phyloP scores from a whole-genome alignment of 2,888 invertebrate species.

The Mylabris sibirica region DNA sequence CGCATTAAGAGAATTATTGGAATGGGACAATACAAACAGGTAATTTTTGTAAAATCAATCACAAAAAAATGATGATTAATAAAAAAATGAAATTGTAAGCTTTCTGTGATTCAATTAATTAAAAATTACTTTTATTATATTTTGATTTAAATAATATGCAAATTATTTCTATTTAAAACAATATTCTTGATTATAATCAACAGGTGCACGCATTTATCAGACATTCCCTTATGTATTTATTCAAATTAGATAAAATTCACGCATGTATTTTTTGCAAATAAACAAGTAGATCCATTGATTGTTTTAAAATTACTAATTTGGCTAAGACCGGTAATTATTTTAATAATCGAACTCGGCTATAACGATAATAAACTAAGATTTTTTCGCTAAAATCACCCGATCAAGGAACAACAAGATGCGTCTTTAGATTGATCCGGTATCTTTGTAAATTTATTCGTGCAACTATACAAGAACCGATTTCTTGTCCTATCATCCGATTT shows the following conservation, averaged over 20 bases:
- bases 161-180: constrained; percentile 12
- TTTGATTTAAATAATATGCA: not conserved
- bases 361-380: too few species aligned
- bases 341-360: not conserved
- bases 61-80: not conserved
- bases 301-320: too few species aligned
- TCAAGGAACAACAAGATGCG: too few species aligned
- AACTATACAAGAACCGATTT: too few species aligned
- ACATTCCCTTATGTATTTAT: not conserved
- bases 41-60: constrained; percentile 21
- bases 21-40: constrained; percentile 47
- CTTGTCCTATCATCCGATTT: too few species aligned
- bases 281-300: not conserved
- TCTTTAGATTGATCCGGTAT: too few species aligned
- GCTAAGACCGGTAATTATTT: too few species aligned
- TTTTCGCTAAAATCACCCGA: too few species aligned
- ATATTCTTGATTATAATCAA: constrained; percentile 9
- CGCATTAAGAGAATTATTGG: constrained; percentile 71
- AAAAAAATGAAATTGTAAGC: not conserved
- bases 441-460: too few species aligned
- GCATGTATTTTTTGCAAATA: not conserved
- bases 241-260: constrained; percentile 4
- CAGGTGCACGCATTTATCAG: not conserved
- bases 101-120: constrained; percentile 4
- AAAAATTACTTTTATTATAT: constrained; percentile 9